A percentile compares a stretch with the other conserved stretches of the same genome.
These are phyloP conservation scores for Anneissia japonica DNA, from an alignment of 35 echinoderm and acorn worm species.

Conservation along the genomic window DNA sequence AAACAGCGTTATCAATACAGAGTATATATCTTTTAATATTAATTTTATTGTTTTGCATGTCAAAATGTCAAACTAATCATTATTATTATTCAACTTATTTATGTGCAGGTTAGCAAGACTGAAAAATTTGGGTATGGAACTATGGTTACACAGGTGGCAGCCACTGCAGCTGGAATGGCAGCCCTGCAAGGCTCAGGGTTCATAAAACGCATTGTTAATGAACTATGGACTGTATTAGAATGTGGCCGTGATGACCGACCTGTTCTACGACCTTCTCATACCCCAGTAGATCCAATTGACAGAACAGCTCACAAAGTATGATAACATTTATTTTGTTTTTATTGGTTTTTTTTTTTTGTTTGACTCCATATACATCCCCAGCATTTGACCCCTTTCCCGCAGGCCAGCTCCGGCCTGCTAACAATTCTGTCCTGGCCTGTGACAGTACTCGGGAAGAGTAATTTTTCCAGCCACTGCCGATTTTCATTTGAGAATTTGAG, in stretches of 20 bases:
- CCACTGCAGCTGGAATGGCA: not conserved
- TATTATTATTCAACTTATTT: too few relatives aligned
- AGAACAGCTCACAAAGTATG: slow-evolving; percentile 72
- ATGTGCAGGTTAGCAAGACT: slow-evolving; percentile 77
- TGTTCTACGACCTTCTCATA: slow-evolving; percentile 40
- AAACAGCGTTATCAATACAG: too few relatives aligned
- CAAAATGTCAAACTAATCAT: too few relatives aligned
- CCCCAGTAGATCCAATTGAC: slow-evolving; percentile 60
- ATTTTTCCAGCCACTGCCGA: too few relatives aligned
- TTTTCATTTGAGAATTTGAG: too few relatives aligned
- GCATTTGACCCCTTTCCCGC: too few relatives aligned
- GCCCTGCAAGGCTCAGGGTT: slow-evolving; percentile 38
- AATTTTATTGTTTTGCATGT: too few relatives aligned
- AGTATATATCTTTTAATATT: too few relatives aligned
- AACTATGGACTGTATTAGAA: slow-evolving; percentile 77
- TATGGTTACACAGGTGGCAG: slow-evolving; percentile 94
- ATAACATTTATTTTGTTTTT: not conserved
- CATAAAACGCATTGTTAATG: slow-evolving; percentile 60
- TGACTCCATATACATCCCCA: too few relatives aligned
- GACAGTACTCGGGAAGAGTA: too few relatives aligned
- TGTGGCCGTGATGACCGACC: slow-evolving; percentile 71
- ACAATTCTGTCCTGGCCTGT: too few relatives aligned
- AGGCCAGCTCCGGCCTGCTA: too few relatives aligned
- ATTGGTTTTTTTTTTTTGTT: not conserved
- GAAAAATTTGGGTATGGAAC: slow-evolving; percentile 96